A percentile compares a stretch with the other conserved stretches of the same genome.
Evolutionary conservation across 2,797 vertebrate genomes (phyloP).

Genomic region (Scyliorhinus canicula): DNA sequence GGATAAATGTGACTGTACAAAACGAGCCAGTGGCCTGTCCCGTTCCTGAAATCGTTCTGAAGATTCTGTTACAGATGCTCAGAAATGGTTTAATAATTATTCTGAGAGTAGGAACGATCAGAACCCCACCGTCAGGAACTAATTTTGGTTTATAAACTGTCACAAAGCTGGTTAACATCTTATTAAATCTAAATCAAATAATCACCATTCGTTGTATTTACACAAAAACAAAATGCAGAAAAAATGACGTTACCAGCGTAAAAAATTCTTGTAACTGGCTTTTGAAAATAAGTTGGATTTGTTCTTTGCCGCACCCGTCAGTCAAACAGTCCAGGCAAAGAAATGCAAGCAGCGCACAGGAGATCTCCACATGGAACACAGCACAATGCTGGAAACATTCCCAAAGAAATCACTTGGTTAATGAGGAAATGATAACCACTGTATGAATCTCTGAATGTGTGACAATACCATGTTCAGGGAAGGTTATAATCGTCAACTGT

Average conservation of each 20-base stretch:
- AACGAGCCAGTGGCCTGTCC: background rate
- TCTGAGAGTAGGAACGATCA: background rate
- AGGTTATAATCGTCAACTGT: background rate
- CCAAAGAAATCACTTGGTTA: background rate
- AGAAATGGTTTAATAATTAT: background rate
- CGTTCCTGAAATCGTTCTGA: background rate
- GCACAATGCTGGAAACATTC: too few relatives aligned
- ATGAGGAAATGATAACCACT: background rate
- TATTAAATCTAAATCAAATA: background rate
- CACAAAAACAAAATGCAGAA: background rate
- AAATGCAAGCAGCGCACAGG: background rate
- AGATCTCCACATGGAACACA: background rate
- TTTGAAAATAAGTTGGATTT: background rate
- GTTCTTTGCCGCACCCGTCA: background rate
- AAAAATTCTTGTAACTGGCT: background rate
- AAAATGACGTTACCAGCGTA: background rate
- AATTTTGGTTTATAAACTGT: background rate
- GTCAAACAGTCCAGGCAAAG: too few relatives aligned
- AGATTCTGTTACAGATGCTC: background rate
- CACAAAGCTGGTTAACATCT: background rate
- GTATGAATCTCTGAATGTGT: too few relatives aligned
- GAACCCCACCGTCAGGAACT: background rate
- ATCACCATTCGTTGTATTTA: background rate
- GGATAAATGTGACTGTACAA: background rate
- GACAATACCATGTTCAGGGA: background rate